phyloP scores from a whole-genome alignment of 2,888 invertebrate genomes.

The Orthonychiurus folsomi region DNA sequence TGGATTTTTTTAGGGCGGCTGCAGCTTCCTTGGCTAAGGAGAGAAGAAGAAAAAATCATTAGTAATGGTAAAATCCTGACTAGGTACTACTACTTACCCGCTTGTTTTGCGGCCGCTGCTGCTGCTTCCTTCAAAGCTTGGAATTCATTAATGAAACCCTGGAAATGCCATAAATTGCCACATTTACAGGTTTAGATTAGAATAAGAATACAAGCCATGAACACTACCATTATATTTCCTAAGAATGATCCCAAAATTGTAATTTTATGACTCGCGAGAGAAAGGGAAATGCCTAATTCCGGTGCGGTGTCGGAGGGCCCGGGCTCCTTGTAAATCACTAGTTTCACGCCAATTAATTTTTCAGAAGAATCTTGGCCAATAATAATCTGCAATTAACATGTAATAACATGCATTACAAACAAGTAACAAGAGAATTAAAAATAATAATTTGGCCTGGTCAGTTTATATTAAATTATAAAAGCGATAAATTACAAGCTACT shows the following conservation, averaged over 20 bases:
- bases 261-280: not conserved
- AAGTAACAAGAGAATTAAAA: too few relatives aligned
- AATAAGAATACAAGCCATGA: too few relatives aligned
- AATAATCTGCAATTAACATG: not conserved
- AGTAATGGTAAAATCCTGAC: too few relatives aligned
- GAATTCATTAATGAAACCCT: not conserved
- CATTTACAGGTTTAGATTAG: not conserved
- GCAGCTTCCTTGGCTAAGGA: not conserved
- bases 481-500: too few relatives aligned
- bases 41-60: too few relatives aligned
- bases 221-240: conserved; percentile 1
- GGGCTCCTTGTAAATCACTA: not conserved
- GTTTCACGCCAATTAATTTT: not conserved
- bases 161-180: not conserved
- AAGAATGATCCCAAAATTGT: not conserved
- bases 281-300: not conserved
- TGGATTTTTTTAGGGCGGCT: not conserved
- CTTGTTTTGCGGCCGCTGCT: not conserved
- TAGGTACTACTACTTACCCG: too few relatives aligned
- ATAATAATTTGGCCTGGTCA: too few relatives aligned
- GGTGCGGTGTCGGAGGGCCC: not conserved
- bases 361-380: not conserved
- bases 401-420: too few relatives aligned
- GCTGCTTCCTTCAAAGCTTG: not conserved
- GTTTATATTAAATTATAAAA: too few relatives aligned